Conservation (phyloP, 2,113 vertebrate species). For the Marmota flaviventris region DNA sequence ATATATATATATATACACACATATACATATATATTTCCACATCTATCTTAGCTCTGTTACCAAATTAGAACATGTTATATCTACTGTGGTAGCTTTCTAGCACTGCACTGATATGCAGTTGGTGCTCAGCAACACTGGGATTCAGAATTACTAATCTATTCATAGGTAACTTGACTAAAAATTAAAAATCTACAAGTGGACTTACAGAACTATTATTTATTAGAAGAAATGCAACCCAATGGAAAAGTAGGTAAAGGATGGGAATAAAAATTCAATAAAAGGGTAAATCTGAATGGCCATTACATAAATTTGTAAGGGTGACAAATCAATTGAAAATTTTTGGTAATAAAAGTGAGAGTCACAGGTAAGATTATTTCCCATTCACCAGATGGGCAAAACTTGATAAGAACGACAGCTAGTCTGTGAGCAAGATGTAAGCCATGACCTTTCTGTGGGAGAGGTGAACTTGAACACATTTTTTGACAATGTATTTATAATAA, state of each 20-base stretch:
- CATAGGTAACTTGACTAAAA: not conserved
- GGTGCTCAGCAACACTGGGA: not conserved
- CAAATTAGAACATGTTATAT: not conserved
- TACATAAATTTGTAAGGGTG: not conserved
- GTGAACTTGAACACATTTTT: not conserved
- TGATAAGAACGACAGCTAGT: not conserved
- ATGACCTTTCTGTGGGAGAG: not conserved
- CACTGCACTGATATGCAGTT: not conserved
- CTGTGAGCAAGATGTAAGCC: not conserved
- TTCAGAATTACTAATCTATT: not conserved
- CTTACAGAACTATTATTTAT: not conserved
- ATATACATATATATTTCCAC: not conserved
- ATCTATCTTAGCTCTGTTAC: not conserved
- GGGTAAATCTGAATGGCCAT: not conserved
- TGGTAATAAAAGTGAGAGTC: not conserved
- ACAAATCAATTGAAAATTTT: not conserved
- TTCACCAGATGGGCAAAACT: not conserved
- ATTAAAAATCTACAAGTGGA: not conserved
- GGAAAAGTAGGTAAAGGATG: not conserved
- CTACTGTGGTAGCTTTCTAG: not conserved
- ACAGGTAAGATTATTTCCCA: not conserved
- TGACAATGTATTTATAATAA: not conserved
- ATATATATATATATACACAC: too few species aligned
- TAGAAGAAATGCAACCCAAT: not conserved
- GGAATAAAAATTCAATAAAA: slow-evolving; percentile 6